Evolutionary conservation across 37 sponge, comb jelly and placozoan species (phyloP).

Genomic region (Beroe forskalii): DNA sequence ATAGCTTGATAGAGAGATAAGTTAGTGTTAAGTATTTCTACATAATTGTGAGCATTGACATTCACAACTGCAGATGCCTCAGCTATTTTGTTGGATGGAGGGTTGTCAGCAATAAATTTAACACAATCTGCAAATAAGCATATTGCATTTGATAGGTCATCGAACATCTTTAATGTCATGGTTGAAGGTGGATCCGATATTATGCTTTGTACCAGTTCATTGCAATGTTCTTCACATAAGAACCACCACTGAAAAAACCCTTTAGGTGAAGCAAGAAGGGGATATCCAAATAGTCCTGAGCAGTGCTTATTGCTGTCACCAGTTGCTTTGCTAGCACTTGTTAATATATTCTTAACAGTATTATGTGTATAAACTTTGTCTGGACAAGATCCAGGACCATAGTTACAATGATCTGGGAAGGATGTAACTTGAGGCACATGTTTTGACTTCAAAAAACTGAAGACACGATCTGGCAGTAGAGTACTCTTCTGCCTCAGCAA

Average conservation of each 20-base stretch:
- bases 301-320: not conserved
- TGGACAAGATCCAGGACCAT: not conserved
- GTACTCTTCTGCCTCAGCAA: no score
- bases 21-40: constrained; percentile 26
- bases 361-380: not conserved
- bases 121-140: constrained; percentile 24
- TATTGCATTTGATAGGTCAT: constrained; percentile 34
- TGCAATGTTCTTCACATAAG: constrained; percentile 4
- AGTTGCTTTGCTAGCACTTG: not conserved
- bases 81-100: not conserved
- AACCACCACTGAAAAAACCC: constrained; percentile 15
- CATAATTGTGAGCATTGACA: not conserved
- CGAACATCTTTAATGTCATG: constrained; percentile 4
- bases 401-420: not conserved
- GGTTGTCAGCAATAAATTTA: constrained; percentile 11
- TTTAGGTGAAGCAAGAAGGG: not conserved
- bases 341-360: not conserved
- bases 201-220: not conserved
- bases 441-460: not conserved
- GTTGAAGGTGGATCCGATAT: not conserved
- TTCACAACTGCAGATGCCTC: not conserved
- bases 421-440: not conserved
- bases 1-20: not conserved
- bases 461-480: not conserved
- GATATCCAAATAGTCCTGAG: not conserved